phyloP scores from a whole-genome alignment of 2,888 invertebrate species.

The Lasioglossum pauxillum region DNA sequence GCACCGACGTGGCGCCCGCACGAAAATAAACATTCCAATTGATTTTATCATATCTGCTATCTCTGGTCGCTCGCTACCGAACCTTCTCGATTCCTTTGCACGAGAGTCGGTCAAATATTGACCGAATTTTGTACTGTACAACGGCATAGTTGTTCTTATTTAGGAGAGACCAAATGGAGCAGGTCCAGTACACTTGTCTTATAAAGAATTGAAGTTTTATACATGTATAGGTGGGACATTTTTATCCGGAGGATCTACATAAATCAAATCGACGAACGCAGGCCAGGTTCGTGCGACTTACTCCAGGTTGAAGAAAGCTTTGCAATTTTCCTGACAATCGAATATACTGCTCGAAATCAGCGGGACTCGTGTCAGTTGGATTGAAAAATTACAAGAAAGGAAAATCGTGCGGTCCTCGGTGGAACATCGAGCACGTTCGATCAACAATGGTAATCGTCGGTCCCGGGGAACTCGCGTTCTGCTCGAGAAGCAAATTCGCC shows the following conservation, averaged over 20 bases:
- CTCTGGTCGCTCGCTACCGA: not conserved
- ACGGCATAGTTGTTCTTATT: not conserved
- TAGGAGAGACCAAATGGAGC: not conserved
- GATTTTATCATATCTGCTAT: slow-evolving; percentile 75
- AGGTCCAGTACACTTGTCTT: not conserved
- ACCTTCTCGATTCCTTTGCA: slow-evolving; percentile 28
- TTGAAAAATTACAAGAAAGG: not conserved
- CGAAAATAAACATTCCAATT: slow-evolving; percentile 77
- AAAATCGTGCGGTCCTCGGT: not conserved
- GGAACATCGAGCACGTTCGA: slow-evolving; percentile 24
- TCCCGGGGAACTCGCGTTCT: slow-evolving; percentile 30
- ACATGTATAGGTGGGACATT: not conserved
- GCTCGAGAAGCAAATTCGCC: slow-evolving; percentile 25
- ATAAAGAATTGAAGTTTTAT: not conserved
- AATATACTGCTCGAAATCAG: not conserved
- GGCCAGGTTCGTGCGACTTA: not conserved
- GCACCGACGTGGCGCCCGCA: not conserved
- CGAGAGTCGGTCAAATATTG: not conserved
- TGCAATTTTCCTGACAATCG: not conserved
- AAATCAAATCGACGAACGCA: not conserved
- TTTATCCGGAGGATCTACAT: too few relatives aligned
- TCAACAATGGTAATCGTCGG: slow-evolving; percentile 52
- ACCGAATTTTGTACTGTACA: not conserved
- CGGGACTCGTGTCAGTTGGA: not conserved
- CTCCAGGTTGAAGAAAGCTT: not conserved